These are phyloP conservation scores for Cryptus armator DNA, from an alignment of 2,888 invertebrate genomes.

Conservation along the genomic window DNA sequence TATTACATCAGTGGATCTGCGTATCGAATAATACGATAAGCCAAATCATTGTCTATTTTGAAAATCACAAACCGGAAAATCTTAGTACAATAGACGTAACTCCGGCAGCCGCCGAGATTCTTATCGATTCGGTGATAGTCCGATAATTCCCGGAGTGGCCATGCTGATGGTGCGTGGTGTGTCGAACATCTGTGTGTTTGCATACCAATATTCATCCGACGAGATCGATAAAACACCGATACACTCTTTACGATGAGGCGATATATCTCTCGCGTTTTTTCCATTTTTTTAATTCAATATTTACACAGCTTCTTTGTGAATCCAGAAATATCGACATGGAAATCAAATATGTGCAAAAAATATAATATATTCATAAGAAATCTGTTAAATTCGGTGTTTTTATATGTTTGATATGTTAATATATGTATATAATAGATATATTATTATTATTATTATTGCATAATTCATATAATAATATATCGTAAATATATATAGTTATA, in stretches of 20 bases:
- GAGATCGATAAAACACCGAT: slow-evolving; percentile 26
- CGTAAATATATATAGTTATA: neutral
- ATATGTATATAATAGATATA: too few species aligned
- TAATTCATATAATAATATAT: too few species aligned
- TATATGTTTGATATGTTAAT: too few species aligned
- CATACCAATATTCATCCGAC: neutral
- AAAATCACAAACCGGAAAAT: slow-evolving; percentile 18
- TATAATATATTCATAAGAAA: too few species aligned
- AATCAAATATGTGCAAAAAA: too few species aligned
- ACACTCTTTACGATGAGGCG: neutral
- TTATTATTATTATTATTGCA: too few species aligned
- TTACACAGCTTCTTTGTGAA: neutral
- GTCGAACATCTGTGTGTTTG: neutral
- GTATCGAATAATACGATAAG: neutral
- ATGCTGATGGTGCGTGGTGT: neutral
- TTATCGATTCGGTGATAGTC: slow-evolving; percentile 11
- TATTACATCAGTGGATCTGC: neutral
- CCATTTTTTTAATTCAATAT: neutral
- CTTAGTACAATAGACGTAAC: neutral
- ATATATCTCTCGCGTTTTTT: slow-evolving; percentile 1
- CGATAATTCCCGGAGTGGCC: neutral
- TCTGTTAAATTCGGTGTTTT: too few species aligned
- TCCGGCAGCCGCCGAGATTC: neutral
- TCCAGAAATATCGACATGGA: neutral
- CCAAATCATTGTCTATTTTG: slow-evolving; percentile 8